Base-by-base conservation (phyloP, 2,797 vertebrate species). In the Dendrocincla fuliginosa region DNA sequence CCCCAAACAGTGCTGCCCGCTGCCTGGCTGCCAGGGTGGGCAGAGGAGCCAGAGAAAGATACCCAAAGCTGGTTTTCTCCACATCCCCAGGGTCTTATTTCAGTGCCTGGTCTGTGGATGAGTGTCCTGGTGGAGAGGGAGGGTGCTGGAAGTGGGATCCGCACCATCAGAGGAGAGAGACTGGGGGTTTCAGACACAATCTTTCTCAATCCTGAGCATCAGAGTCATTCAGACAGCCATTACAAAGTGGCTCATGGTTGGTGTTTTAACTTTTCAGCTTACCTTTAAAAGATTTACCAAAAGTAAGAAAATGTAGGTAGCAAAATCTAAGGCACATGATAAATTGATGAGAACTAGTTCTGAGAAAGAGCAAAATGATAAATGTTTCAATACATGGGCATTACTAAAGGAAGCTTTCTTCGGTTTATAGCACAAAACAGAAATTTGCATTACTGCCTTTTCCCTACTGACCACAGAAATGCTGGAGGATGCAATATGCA, bases 321-420 rank as follows among this genome's bases (percentile, higher is more conserved):
- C 42, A 90, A 81, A 89, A 95, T 68, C 70, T 60, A 80, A 96
- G 80, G 60, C 28, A 6, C 82, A 96, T 98, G 81, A 96, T 94
- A 97, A 96, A 98, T 97, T 94, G 77, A 97, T 97, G 90, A 96
- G 89, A 88, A 94, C 53, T 53, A 33, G 63, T 95, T 97, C 73
- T 94, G 82, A 82, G 95, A 93, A 87, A 94, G 88, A 95, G 89
- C 71, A 63, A 89, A 77, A 53, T 79, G 59, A 96, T 97, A 84
- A 97, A 97, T 96, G 44, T 97, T 97, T 97, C 94, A 96, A 88
- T 77, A 60, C 50, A 90, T 25, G 22, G 35, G 18, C 84, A 49
- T 60, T 56, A 87, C 57, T 81, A 96, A 96, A 92, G 70, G 64
- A 92, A 70, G 15, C 55, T 79, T 89, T 73, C 55, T 67, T 68